Percentiles rank a stretch among this genome's conserved stretches.
Conservation (phyloP, 2,888 invertebrate genomes). For the Lasius platythorax region DNA sequence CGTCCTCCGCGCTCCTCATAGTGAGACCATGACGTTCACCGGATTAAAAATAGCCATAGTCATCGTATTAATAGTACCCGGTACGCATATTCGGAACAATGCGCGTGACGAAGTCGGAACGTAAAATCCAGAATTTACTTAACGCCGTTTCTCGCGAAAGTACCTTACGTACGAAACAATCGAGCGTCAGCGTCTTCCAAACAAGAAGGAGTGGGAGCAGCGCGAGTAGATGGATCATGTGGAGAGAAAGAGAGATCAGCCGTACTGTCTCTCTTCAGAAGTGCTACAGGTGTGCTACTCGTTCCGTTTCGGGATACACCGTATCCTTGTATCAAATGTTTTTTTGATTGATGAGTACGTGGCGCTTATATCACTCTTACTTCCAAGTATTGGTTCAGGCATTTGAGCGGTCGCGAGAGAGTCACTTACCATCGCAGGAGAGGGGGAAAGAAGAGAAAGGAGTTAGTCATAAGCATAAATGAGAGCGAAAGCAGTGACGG, state of each 20-base stretch:
- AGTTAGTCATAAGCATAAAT: neutral
- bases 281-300: neutral
- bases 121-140: conserved; percentile 2
- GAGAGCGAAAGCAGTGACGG: conserved; percentile 9
- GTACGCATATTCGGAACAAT: neutral
- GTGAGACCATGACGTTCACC: conserved; percentile 59
- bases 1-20: conserved; percentile 27
- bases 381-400: neutral
- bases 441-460: conserved; percentile 21
- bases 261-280: neutral
- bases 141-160: neutral
- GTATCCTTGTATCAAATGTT: neutral
- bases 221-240: neutral
- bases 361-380: neutral
- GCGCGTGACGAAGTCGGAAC: neutral
- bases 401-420: neutral
- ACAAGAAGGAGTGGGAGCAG: neutral
- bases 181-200: neutral
- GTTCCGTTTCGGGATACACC: neutral
- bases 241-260: neutral
- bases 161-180: conserved; percentile 6
- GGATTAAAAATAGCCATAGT: conserved; percentile 74
- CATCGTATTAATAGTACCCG: conserved; percentile 74
- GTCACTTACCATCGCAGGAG: neutral
- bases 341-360: conserved; percentile 4